Percentiles rank a stretch among this genome's conserved stretches.
Evolutionary conservation across 2,888 invertebrate species (phyloP).

Genomic region (Stenotaenia linearis): DNA sequence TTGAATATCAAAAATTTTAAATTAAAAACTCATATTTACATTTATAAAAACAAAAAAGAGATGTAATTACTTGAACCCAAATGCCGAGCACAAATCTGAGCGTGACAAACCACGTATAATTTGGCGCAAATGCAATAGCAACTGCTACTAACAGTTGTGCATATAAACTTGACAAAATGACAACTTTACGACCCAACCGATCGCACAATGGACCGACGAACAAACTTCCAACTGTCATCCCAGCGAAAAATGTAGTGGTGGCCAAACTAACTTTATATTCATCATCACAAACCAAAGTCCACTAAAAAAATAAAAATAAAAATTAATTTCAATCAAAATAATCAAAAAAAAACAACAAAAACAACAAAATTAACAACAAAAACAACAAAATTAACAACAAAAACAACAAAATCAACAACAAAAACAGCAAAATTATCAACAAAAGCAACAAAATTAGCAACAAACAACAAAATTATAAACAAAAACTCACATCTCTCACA

Average conservation of each 20-base stretch:
- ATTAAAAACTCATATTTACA: too few relatives aligned
- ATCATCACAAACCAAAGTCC: constrained; percentile 13
- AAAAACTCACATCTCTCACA: constrained; percentile 4
- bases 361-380: too few relatives aligned
- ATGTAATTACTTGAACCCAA: not conserved
- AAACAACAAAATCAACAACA: too few relatives aligned
- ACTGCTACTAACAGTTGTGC: not conserved
- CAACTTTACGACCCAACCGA: constrained; percentile 21
- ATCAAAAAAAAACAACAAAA: not conserved
- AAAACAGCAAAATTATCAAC: too few relatives aligned
- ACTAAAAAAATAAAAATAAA: not conserved
- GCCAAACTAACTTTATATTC: constrained; percentile 24
- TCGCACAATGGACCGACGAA: constrained; percentile 34
- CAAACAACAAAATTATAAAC: not conserved
- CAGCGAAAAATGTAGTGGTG: constrained; percentile 30
- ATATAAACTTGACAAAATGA: not conserved
- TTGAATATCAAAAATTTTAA: too few relatives aligned
- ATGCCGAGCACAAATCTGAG: constrained; percentile 24
- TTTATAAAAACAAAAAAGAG: too few relatives aligned
- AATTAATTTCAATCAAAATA: not conserved
- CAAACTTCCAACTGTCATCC: constrained; percentile 34
- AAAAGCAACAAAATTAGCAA: not conserved
- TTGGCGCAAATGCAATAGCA: not conserved
- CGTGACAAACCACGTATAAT: not conserved
- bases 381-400: too few relatives aligned